Base-by-base conservation (phyloP, 2,113 vertebrate species). In the Zootoca vivipara region DNA sequence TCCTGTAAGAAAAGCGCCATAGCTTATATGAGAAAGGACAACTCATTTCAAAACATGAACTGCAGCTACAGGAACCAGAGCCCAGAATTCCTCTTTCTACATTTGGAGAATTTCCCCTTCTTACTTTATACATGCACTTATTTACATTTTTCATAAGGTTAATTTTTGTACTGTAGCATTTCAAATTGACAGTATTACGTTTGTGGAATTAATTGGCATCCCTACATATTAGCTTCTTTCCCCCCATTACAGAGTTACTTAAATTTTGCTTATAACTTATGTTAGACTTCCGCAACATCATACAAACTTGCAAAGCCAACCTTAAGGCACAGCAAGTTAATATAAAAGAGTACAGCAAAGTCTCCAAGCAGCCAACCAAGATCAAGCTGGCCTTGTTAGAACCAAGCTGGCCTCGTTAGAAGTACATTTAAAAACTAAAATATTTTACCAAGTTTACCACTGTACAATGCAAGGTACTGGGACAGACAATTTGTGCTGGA, bases 311-410 rank as follows among this genome's bases (percentile, higher is more conserved):
- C 92, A 94, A 93, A 73, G 91, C 82, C 18, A 77, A 93, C 80
- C 77, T 92, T 92, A 95, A 95, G 94, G 94, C 91, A 95, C 89
- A 67, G 90, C 90, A 86, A 87, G 79, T 92, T 83, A 78, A 86
- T 90, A 24, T 86, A 90, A 78, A 84, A 92, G 82, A 74, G 52
- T 69, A n/a, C 15, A 79, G 62, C 82, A 87, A 64, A 85, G 85
- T 58, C 20, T 92, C 82, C 67, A 87, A 95, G 94, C 91, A 89
- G 91, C 91, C 93, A 93, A 85, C 74, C 92, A 28, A 74, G 77
- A 90, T 81, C 62, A 91, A 94, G 87, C 40, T 89, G 85, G 82
- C 89, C 28, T 92, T 93, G 92, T 93, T 85, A 3, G n/a, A 91
- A 88, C n/a, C 62, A 91, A 94, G 87, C 40, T 89, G 85, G 82